Conservation (phyloP, 2,797 vertebrate genomes). For the Falco novaeseelandiae region DNA sequence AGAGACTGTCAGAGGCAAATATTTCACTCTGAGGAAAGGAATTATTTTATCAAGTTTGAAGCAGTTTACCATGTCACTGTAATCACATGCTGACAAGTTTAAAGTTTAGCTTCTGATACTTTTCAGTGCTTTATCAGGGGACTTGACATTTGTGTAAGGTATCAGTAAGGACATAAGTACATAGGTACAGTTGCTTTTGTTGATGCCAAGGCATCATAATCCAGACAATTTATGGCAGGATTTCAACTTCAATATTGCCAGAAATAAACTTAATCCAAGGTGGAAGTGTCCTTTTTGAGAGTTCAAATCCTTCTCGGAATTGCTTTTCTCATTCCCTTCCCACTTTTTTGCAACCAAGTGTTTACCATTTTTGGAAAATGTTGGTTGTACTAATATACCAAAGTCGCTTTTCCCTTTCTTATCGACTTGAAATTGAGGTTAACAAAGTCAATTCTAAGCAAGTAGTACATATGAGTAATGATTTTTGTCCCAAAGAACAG, state of each 20-base stretch:
- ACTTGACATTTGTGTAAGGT: constrained; percentile 65
- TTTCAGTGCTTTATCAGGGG: constrained; percentile 30
- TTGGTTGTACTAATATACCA: constrained; percentile 37
- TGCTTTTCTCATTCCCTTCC: constrained; percentile 60
- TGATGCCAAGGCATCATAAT: constrained; percentile 72
- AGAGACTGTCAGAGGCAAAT: background rate
- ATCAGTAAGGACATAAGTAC: constrained; percentile 65
- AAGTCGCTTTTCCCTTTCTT: constrained; percentile 54
- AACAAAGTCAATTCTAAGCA: constrained; percentile 68
- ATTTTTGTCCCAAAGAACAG: constrained; percentile 66
- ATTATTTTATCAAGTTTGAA: constrained; percentile 18
- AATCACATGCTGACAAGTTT: constrained; percentile 34
- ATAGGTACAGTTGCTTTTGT: constrained; percentile 51
- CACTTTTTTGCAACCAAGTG: constrained; percentile 66
- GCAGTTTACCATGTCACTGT: constrained; percentile 2
- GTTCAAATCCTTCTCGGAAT: constrained; percentile 61
- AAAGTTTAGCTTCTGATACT: background rate
- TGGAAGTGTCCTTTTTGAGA: constrained; percentile 70
- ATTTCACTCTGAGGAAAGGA: constrained; percentile 4
- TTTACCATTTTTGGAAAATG: constrained; percentile 53
- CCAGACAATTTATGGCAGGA: constrained; percentile 69
- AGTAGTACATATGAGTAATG: constrained; percentile 59
- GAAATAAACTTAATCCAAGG: constrained; percentile 76
- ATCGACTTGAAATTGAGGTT: constrained; percentile 73
- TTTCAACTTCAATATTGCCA: constrained; percentile 73